phyloP scores from a whole-genome alignment of 1,140 invertebrate species.

The Oryctes rhinoceros region DNA sequence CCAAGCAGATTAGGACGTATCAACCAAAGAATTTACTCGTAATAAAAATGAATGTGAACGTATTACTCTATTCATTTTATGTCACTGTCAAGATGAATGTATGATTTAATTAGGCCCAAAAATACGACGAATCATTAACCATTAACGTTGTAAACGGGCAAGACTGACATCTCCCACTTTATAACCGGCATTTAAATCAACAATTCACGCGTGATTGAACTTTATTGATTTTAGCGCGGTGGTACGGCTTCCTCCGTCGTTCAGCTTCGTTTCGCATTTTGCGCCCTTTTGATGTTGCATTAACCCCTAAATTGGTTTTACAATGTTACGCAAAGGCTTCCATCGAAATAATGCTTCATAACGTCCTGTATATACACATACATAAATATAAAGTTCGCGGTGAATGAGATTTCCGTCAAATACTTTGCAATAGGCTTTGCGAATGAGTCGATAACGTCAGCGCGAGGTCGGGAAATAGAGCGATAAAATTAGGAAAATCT shows the following conservation, averaged over 20 bases:
- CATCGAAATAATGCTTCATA: neutral
- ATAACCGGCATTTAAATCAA: slow-evolving; percentile 23
- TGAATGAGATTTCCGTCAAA: neutral
- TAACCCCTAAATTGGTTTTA: slow-evolving; percentile 39
- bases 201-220: slow-evolving; percentile 39
- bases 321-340: slow-evolving; percentile 19
- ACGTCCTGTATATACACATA: neutral
- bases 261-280: slow-evolving; percentile 33
- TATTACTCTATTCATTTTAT: no score
- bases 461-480: no score
- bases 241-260: slow-evolving; percentile 9
- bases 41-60: no score
- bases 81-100: no score
- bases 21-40: no score
- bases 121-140: neutral
- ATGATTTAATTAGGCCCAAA: no score
- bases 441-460: no score
- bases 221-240: slow-evolving; percentile 32
- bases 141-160: slow-evolving; percentile 9
- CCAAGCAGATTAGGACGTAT: no score
- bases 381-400: neutral
- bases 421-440: neutral
- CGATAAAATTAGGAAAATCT: no score
- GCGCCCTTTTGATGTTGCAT: slow-evolving; percentile 38
- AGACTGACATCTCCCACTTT: slow-evolving; percentile 1